Base-by-base conservation (phyloP, 2,113 vertebrate genomes). In the Acinonyx jubatus region DNA sequence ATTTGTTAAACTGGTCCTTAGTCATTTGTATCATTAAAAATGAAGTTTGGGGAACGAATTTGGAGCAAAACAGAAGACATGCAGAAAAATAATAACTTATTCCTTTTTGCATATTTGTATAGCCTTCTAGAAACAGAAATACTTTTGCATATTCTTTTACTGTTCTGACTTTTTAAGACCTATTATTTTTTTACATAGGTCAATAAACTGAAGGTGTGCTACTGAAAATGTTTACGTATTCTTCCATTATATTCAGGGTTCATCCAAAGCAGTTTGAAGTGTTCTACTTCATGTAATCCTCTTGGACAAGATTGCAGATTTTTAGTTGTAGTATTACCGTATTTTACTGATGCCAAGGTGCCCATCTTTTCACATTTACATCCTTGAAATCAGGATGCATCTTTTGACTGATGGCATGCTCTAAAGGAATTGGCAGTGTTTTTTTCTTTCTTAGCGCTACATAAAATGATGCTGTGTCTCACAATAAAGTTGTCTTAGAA, bases 1-100 rank as follows among this genome's bases (percentile, higher is more conserved):
- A 99, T 99, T 99, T 99, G 99, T 99, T 99, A 99, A 99, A 99
- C 99, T 99, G 99, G 99, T 99, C 99, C 99, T 99, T 99, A 99
- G 99, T 99, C 92, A 98, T 99, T 99, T 99, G 99, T 99, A 99
- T 99, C 98, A 99, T 99, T 99, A 99, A 98, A 99, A 98, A 98
- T 50, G 63, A 98, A 21, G 94, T 99, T 98, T 97, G 98, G 95
- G 61, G 41, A 5, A 96, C 86, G 94, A 97, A 7, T 3, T 94
- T 95, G 45, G 52, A 81, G 90, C 90, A 97, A 98, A 97, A 80
- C 91, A 69, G 73, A 95, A 97, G 96, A 96, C 83, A 78, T 88
- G 74, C 90, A 93, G 94, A 96, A 97, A 96, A 97, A 97, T 98
- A 91, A 97, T 99, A 99, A 99, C 98, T 99, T 99, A 98, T 98